A percentile compares a stretch with the other conserved stretches of the same genome.
These are phyloP conservation scores for Acanthornis magna DNA, from an alignment of 2,797 vertebrate genomes.

Conservation along the genomic window DNA sequence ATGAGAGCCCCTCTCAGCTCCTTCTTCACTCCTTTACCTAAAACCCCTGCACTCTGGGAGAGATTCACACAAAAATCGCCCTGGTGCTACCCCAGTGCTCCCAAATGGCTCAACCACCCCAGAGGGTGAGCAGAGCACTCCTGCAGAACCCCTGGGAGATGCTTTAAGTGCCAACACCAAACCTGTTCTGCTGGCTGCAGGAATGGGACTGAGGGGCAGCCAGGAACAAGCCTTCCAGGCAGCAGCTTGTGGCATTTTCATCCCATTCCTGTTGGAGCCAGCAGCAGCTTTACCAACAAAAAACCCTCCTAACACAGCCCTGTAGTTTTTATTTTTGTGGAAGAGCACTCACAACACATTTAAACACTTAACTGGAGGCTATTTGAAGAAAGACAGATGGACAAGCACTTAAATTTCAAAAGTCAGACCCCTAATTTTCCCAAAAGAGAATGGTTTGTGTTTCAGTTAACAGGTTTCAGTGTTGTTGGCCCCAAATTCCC, in stretches of 20 bases:
- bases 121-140: neutral
- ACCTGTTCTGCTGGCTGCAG: neutral
- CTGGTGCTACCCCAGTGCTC: neutral
- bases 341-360: slow-evolving; percentile 60
- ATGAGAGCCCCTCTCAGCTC: neutral
- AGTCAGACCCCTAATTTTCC: slow-evolving; percentile 68
- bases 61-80: neutral
- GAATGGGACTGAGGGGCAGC: neutral
- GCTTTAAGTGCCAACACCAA: neutral
- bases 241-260: slow-evolving; percentile 18
- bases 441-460: slow-evolving; percentile 63
- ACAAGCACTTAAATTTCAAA: slow-evolving; percentile 65
- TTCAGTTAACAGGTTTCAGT: slow-evolving; percentile 72
- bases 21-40: neutral
- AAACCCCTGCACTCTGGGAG: neutral
- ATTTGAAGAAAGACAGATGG: slow-evolving; percentile 75
- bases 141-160: neutral
- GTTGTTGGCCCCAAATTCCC: slow-evolving; percentile 60
- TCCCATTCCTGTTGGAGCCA: slow-evolving; percentile 7
- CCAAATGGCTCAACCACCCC: neutral
- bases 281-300: slow-evolving; percentile 45
- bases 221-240: neutral
- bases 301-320: slow-evolving; percentile 3
- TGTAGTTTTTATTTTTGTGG: slow-evolving; percentile 5
- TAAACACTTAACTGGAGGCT: slow-evolving; percentile 63